A percentile compares a stretch with the other conserved stretches of the same genome.
Conservation (phyloP, 2,113 vertebrate species). For the Brachypteracias leptosomus region DNA sequence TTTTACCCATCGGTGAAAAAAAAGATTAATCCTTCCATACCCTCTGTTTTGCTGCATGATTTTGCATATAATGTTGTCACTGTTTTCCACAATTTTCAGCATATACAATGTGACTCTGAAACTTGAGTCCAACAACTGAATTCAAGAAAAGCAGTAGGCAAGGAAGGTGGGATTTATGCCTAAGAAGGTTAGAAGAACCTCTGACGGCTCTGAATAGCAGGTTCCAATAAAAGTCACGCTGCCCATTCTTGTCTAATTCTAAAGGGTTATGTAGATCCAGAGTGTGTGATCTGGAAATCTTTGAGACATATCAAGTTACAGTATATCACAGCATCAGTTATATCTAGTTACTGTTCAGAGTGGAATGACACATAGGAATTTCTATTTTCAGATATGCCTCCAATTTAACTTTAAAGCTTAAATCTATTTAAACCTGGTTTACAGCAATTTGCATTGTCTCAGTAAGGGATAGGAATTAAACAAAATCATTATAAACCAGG, state of each 20-base stretch:
- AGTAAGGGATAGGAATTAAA: slow-evolving; percentile 37
- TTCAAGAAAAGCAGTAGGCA: background rate
- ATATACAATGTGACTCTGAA: background rate
- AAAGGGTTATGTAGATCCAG: background rate
- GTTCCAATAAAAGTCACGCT: background rate
- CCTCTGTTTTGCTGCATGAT: background rate
- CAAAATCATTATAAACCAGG: slow-evolving; percentile 40
- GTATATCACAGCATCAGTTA: background rate
- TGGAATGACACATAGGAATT: background rate
- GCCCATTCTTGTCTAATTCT: background rate
- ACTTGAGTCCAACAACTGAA: background rate
- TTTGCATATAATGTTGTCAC: background rate
- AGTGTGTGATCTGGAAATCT: background rate
- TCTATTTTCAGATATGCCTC: slow-evolving; percentile 1
- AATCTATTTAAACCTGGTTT: slow-evolving; percentile 59
- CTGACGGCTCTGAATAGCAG: background rate
- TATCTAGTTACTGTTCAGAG: background rate
- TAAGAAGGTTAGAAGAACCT: background rate
- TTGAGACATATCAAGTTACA: background rate
- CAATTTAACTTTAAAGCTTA: slow-evolving; percentile 57
- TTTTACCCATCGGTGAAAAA: background rate
- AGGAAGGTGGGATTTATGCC: background rate
- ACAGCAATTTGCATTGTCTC: background rate
- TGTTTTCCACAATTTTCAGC: background rate
- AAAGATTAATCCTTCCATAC: background rate